These are phyloP conservation scores for Oscheius myriophilus DNA, from an alignment of 2,888 invertebrate genomes.

Conservation along the genomic window DNA sequence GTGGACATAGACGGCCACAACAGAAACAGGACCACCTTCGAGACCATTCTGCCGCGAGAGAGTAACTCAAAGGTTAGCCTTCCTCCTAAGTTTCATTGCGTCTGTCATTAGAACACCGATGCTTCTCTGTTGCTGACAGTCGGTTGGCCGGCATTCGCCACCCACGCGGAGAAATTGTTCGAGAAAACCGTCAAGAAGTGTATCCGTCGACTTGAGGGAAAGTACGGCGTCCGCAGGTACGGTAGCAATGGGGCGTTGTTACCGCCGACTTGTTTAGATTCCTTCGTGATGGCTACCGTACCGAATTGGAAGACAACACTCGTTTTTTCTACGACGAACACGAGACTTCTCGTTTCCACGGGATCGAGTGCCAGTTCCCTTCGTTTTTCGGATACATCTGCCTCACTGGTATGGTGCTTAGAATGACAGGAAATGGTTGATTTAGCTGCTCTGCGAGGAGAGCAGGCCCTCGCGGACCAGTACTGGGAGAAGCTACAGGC, in stretches of 20 bases:
- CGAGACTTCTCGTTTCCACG: conserved; percentile 91
- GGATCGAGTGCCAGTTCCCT: conserved; percentile 97
- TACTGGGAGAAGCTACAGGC: conserved; percentile 86
- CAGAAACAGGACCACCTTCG: conserved; percentile 96
- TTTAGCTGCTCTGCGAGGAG: conserved; percentile 50
- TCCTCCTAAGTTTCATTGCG: background rate
- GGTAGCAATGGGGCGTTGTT: background rate
- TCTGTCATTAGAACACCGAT: conserved; percentile 85
- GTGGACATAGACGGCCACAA: conserved; percentile 99
- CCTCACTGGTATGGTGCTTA: conserved; percentile 82
- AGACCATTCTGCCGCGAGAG: conserved; percentile 94
- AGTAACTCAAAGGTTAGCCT: conserved; percentile 87
- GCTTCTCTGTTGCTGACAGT: conserved; percentile 89
- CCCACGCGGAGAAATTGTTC: conserved; percentile 91
- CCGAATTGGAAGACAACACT: conserved; percentile 84
- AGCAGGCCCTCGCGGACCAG: conserved; percentile 48
- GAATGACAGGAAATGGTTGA: background rate
- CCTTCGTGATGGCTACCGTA: conserved; percentile 91
- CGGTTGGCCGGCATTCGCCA: conserved; percentile 96
- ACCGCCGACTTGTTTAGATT: conserved; percentile 75
- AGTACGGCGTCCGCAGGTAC: conserved; percentile 87
- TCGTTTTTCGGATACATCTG: conserved; percentile 93
- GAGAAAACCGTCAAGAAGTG: conserved; percentile 84
- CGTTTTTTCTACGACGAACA: conserved; percentile 86
- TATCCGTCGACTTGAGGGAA: conserved; percentile 79